These are phyloP conservation scores for Theristus sp. DNA, from an alignment of 2,888 invertebrate species.

Conservation along the genomic window DNA sequence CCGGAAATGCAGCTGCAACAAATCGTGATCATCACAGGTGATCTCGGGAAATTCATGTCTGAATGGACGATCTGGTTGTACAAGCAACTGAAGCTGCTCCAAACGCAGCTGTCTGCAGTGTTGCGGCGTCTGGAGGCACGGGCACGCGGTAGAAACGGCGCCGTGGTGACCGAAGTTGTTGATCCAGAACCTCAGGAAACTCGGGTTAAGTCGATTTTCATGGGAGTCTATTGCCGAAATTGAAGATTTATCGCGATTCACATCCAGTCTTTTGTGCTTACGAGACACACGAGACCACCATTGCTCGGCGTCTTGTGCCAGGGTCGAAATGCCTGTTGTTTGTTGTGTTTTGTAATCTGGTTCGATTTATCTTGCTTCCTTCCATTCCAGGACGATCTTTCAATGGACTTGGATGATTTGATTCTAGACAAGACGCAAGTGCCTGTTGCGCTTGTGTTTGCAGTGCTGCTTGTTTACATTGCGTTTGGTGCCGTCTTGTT, in stretches of 20 bases:
- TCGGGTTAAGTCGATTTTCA: no score
- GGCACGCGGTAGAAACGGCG: background rate
- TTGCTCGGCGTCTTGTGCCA: no score
- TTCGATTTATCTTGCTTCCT: no score
- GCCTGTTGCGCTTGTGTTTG: constrained; percentile 20
- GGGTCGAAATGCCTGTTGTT: no score
- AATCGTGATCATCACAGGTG: no score
- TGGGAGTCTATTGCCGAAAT: no score
- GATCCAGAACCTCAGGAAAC: no score
- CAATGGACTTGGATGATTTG: constrained; percentile 10
- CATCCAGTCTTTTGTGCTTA: no score
- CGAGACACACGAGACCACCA: no score
- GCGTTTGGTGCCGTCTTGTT: constrained; percentile 32
- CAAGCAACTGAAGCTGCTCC: constrained; percentile 13
- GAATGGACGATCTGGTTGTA: constrained; percentile 28
- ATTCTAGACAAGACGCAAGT: constrained; percentile 17
- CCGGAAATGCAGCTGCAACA: no score
- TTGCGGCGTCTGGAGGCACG: background rate
- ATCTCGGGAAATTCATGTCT: constrained; percentile 27
- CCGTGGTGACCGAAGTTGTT: background rate
- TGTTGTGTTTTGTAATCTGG: no score
- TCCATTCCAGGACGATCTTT: constrained; percentile 10
- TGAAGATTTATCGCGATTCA: no score
- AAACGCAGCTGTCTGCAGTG: background rate
- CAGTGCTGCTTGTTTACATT: constrained; percentile 30